These are phyloP conservation scores for Strongylocentrotus purpuratus DNA, from an alignment of 35 echinoderm and acorn worm genomes.

Conservation along the genomic window DNA sequence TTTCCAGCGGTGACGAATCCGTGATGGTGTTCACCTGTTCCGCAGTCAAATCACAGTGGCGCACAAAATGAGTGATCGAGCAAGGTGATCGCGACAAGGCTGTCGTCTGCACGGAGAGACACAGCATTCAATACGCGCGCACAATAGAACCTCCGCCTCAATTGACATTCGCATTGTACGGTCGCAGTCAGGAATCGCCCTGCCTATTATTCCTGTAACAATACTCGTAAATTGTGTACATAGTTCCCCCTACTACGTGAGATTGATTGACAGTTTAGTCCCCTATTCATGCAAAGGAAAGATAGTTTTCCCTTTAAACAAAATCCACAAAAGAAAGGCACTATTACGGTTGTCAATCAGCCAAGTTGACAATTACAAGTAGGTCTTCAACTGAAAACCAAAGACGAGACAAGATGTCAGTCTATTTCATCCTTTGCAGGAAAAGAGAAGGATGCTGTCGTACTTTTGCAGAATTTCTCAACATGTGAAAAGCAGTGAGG, in stretches of 20 bases:
- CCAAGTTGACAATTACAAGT: neutral
- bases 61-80: neutral
- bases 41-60: neutral
- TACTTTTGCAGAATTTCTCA: neutral
- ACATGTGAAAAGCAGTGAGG: no score
- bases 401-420: neutral
- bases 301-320: constrained; percentile 40
- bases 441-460: neutral
- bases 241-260: neutral
- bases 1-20: neutral
- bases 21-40: neutral
- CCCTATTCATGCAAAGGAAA: neutral
- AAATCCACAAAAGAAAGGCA: neutral
- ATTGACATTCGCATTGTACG: neutral
- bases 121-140: neutral
- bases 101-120: neutral
- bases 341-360: constrained; percentile 27
- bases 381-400: neutral
- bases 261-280: neutral
- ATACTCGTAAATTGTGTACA: neutral
- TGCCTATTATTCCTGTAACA: neutral
- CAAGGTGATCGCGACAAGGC: neutral
- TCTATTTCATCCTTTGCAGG: neutral
- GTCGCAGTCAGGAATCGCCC: neutral
- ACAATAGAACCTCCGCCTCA: neutral